These are phyloP conservation scores for Myotis brandtii DNA, from an alignment of 2,113 vertebrate species.

Conservation along the genomic window DNA sequence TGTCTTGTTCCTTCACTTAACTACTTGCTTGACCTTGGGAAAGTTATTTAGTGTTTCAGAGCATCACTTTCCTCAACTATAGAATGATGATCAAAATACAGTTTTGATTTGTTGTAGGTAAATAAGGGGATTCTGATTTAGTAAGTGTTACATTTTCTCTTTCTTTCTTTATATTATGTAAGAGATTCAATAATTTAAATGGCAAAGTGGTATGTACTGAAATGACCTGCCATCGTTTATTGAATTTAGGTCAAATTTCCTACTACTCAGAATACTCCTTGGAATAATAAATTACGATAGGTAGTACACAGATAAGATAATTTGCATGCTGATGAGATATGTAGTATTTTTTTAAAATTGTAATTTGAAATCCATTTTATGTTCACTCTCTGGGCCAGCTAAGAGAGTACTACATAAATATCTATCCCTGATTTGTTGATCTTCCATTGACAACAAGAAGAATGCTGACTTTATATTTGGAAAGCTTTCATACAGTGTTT, in stretches of 20 bases:
- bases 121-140: slow-evolving; percentile 13
- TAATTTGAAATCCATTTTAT: slow-evolving; percentile 66
- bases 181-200: slow-evolving; percentile 50
- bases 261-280: background rate
- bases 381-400: slow-evolving; percentile 25
- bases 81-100: slow-evolving; percentile 13
- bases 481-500: slow-evolving; percentile 55
- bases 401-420: background rate
- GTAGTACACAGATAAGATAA: slow-evolving; percentile 10
- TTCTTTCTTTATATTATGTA: slow-evolving; percentile 50
- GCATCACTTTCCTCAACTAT: background rate
- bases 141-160: slow-evolving; percentile 31
- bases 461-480: slow-evolving; percentile 36
- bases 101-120: slow-evolving; percentile 29
- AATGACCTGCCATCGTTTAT: slow-evolving; percentile 45
- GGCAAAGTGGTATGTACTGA: slow-evolving; percentile 1
- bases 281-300: background rate
- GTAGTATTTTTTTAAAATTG: slow-evolving; percentile 34
- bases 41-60: background rate
- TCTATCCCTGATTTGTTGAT: slow-evolving; percentile 41
- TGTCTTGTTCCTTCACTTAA: slow-evolving; percentile 10
- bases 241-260: slow-evolving; percentile 26
- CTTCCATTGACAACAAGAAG: slow-evolving; percentile 38
- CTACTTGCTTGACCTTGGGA: slow-evolving; percentile 30
- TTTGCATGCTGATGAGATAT: slow-evolving; percentile 36